Conservation (phyloP, 2,797 vertebrate genomes). For the Nasua narica region DNA sequence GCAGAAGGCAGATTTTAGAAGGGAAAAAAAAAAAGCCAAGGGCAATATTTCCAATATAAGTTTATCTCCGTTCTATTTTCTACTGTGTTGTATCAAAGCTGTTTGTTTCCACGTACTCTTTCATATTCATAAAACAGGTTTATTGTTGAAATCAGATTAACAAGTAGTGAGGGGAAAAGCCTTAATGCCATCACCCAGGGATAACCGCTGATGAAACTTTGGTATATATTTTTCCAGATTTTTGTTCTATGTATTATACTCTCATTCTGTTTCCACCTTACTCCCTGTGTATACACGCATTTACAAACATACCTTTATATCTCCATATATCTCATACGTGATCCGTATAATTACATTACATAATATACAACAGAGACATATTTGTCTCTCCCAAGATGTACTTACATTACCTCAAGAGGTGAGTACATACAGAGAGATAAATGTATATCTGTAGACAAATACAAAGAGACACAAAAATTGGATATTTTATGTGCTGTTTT, state of each 20-base stretch:
- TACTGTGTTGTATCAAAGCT: not conserved
- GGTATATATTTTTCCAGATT: not conserved
- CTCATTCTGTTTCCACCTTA: not conserved
- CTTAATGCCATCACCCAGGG: not conserved
- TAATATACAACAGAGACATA: too few relatives aligned
- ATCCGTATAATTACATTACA: too few relatives aligned
- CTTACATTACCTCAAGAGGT: too few relatives aligned
- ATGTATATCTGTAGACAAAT: too few relatives aligned
- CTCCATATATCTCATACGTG: accelerated
- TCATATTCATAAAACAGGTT: accelerated
- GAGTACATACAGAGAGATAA: accelerated
- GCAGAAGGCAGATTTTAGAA: not conserved
- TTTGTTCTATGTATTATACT: not conserved
- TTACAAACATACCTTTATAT: accelerated
- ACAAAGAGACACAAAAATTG: not conserved
- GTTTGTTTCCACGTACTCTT: not conserved
- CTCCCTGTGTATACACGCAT: too few relatives aligned
- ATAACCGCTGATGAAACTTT: not conserved
- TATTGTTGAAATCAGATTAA: not conserved
- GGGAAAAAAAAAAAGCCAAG: not conserved
- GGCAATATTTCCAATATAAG: not conserved
- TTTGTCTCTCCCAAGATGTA: not conserved
- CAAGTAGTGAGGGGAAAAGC: not conserved
- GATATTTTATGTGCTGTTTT: too few relatives aligned
- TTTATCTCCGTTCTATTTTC: not conserved